A percentile compares a stretch with the other conserved stretches of the same genome.
Evolutionary conservation across 2,797 vertebrate species (phyloP).

Genomic region (Psittacula derbiana): DNA sequence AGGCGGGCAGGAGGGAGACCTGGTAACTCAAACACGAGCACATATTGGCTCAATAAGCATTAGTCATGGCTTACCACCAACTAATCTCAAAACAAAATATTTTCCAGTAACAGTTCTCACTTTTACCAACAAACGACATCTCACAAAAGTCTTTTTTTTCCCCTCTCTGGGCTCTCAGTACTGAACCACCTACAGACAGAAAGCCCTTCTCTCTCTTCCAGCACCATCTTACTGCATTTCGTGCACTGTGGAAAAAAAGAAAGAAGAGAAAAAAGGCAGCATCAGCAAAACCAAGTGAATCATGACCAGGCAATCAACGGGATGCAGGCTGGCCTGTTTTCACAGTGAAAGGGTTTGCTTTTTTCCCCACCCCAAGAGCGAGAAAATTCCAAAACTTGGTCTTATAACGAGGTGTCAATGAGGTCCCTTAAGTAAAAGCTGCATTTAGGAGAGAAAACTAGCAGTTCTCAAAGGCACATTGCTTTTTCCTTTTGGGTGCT

Average conservation of each 20-base stretch:
- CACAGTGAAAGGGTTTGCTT: not conserved
- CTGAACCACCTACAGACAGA: slow-evolving; percentile 4
- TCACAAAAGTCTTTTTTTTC: not conserved
- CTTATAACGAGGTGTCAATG: not conserved
- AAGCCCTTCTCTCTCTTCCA: not conserved
- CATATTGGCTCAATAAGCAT: slow-evolving; percentile 1
- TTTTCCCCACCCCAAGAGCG: not conserved
- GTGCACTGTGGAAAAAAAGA: not conserved
- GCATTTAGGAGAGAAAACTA: not conserved
- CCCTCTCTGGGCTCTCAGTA: not conserved
- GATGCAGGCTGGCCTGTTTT: not conserved
- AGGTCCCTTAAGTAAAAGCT: not conserved
- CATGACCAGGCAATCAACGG: not conserved
- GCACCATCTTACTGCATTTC: not conserved
- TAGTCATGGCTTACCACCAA: slow-evolving; percentile 42
- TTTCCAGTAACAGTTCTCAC: slow-evolving; percentile 54
- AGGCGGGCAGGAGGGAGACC: not conserved
- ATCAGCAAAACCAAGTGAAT: not conserved
- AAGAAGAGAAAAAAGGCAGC: no score
- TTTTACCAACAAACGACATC: slow-evolving; percentile 17
- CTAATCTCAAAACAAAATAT: slow-evolving; percentile 25
- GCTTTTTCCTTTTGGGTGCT: not conserved
- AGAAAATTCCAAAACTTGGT: not conserved
- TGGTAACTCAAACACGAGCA: not conserved
- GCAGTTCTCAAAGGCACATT: not conserved